phyloP scores from a whole-genome alignment of 2,797 vertebrate species.

The Enteromius mattozi region DNA sequence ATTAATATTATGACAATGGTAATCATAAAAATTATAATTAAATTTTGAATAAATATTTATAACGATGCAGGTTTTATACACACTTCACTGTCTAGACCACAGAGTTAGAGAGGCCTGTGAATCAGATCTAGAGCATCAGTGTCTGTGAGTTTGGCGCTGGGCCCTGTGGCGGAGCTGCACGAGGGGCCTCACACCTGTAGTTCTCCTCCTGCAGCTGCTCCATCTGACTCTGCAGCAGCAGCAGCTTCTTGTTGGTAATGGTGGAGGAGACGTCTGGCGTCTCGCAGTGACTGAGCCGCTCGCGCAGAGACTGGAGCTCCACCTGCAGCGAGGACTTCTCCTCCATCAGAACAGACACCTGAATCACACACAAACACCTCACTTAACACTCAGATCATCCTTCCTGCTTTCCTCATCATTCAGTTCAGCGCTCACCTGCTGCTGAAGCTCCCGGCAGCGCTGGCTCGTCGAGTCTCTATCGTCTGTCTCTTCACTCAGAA shows the following conservation, averaged over 20 bases:
- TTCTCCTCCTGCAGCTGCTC: slow-evolving; percentile 95
- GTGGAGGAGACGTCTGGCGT: slow-evolving; percentile 71
- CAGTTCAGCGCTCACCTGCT: slow-evolving; percentile 77
- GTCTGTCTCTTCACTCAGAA: slow-evolving; percentile 86
- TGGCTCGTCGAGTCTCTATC: slow-evolving; percentile 80
- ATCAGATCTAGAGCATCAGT: neutral
- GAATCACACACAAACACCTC: slow-evolving; percentile 36
- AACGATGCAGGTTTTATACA: neutral
- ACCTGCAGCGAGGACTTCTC: slow-evolving; percentile 81
- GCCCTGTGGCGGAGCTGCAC: neutral
- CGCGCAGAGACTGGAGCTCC: slow-evolving; percentile 80
- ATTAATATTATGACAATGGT: neutral
- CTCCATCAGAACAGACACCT: slow-evolving; percentile 84
- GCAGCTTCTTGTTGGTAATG: slow-evolving; percentile 86
- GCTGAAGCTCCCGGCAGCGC: slow-evolving; percentile 84
- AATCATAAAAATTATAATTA: neutral
- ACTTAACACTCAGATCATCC: too few relatives aligned
- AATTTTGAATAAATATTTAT: neutral
- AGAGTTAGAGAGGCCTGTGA: neutral
- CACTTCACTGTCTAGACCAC: neutral
- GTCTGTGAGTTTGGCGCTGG: neutral
- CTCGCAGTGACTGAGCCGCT: slow-evolving; percentile 75
- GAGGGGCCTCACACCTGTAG: slow-evolving; percentile 80
- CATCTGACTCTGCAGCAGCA: slow-evolving; percentile 89
- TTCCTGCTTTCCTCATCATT: neutral